Evolutionary conservation across 37 sponge, comb jelly and placozoan species (phyloP).

Genomic region (Cliona cf. orientalis): DNA sequence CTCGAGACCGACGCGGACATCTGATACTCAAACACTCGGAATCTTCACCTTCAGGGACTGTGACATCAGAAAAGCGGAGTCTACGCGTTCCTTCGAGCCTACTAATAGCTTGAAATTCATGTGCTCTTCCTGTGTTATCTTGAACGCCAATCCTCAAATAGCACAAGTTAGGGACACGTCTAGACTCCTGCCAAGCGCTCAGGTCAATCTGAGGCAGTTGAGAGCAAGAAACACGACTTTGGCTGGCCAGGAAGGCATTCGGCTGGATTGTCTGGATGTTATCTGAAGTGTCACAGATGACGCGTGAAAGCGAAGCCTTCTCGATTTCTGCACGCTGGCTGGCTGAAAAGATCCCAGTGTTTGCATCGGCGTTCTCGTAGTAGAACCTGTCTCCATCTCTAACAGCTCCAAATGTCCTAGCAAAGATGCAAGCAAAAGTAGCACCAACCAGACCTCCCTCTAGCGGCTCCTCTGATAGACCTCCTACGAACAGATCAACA

Average conservation of each 20-base stretch:
- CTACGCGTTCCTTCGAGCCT: no score
- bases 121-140: no score
- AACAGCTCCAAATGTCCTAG: slow-evolving; percentile 67
- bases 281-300: slow-evolving; percentile 85
- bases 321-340: slow-evolving; percentile 60
- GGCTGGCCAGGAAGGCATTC: slow-evolving; percentile 54
- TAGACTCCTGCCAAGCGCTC: no score
- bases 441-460: slow-evolving; percentile 76
- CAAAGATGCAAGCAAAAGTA: slow-evolving; percentile 92
- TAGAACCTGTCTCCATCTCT: slow-evolving; percentile 95
- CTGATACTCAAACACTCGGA: no score
- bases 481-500: slow-evolving; percentile 86
- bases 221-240: no score
- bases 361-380: slow-evolving; percentile 70
- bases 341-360: slow-evolving; percentile 58
- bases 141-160: no score
- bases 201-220: no score
- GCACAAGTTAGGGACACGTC: no score
- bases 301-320: slow-evolving; percentile 58
- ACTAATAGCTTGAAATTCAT: no score
- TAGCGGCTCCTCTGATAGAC: slow-evolving; percentile 71
- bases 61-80: no score
- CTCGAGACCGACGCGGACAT: no score
- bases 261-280: slow-evolving; percentile 59
- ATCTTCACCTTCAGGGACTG: no score